Evolutionary conservation across 2,888 invertebrate genomes (phyloP).

Genomic region (Sceliomorpha sp.): DNA sequence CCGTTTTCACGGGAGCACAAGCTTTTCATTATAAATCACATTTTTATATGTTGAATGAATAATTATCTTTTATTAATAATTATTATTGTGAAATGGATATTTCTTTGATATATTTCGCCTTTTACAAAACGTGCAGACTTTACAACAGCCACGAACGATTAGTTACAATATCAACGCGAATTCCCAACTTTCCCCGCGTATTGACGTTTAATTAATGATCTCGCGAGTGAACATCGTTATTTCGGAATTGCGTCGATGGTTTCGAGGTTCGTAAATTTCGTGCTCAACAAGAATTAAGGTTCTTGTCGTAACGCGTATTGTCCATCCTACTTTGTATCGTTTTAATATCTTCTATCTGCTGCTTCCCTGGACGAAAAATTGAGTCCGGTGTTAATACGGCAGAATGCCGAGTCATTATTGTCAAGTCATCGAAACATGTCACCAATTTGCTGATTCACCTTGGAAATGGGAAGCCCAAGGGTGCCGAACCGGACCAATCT

Average conservation of each 20-base stretch:
- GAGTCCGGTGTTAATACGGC: slow-evolving; percentile 2
- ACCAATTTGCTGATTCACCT: no score
- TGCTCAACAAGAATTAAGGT: background rate
- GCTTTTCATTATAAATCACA: no score
- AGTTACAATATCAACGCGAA: no score
- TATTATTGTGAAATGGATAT: no score
- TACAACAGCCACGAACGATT: no score
- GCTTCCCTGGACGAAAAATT: slow-evolving; percentile 1
- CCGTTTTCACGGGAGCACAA: no score
- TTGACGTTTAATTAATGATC: slow-evolving; percentile 1
- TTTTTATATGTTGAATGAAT: no score
- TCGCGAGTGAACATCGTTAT: background rate
- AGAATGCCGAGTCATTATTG: slow-evolving; percentile 27
- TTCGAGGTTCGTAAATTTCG: background rate
- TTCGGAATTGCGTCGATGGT: background rate
- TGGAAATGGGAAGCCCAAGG: no score
- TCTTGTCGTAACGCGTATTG: background rate
- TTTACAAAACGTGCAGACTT: no score
- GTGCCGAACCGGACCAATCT: no score
- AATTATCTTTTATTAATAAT: no score
- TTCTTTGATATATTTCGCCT: no score
- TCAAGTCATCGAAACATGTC: slow-evolving; percentile 50
- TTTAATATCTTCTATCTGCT: slow-evolving; percentile 4
- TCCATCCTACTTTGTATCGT: slow-evolving; percentile 6
- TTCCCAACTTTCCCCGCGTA: background rate